phyloP scores from a whole-genome alignment of 2,797 vertebrate genomes.

The Hippopotamyrus pictus region DNA sequence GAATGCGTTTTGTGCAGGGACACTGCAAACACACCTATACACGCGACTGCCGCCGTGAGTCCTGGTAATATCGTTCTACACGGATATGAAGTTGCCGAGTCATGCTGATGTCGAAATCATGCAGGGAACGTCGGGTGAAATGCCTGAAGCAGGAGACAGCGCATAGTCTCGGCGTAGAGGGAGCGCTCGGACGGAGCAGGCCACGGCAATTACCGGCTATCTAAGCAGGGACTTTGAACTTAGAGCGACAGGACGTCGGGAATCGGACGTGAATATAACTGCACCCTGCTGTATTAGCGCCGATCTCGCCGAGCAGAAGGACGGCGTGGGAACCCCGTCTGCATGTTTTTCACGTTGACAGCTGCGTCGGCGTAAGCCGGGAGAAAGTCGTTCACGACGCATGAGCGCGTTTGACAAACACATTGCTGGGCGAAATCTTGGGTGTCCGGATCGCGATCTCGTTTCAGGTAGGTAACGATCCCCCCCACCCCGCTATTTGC shows the following conservation, averaged over 20 bases:
- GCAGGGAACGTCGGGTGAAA: slow-evolving; percentile 31
- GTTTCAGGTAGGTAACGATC: slow-evolving; percentile 10
- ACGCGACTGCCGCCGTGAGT: background rate
- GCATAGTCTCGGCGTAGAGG: background rate
- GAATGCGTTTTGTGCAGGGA: background rate
- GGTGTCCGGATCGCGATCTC: background rate
- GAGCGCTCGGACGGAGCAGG: background rate
- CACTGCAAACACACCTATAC: background rate
- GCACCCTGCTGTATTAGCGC: background rate
- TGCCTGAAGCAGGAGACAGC: slow-evolving; percentile 26
- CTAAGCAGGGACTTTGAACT: background rate
- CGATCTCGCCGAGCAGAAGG: background rate
- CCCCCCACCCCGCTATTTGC: background rate
- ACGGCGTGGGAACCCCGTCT: background rate
- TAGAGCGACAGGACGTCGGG: background rate
- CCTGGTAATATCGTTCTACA: background rate
- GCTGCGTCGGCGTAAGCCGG: background rate
- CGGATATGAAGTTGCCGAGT: slow-evolving; percentile 53
- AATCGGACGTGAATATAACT: background rate
- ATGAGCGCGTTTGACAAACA: background rate
- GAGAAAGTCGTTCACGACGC: background rate
- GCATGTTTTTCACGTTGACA: background rate
- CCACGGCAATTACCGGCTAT: background rate
- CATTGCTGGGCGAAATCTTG: background rate
- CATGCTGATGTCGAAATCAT: slow-evolving; percentile 52